Conservation (phyloP, 2,888 invertebrate genomes). For the Pammene aurita region DNA sequence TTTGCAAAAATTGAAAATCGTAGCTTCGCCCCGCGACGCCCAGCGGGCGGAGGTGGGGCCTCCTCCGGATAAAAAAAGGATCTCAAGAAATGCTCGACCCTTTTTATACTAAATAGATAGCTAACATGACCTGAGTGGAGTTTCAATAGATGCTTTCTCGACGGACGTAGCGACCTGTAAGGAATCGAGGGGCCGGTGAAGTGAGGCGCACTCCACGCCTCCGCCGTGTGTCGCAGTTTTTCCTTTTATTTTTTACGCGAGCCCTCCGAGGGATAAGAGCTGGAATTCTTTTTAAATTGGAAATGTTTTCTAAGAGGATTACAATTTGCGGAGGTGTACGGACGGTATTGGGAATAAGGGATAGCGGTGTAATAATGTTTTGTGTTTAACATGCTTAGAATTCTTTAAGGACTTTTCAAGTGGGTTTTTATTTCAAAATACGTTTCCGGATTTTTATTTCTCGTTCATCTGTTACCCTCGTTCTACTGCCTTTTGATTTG, state of each 20-base stretch:
- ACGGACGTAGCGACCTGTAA: slow-evolving; percentile 82
- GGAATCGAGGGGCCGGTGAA: slow-evolving; percentile 72
- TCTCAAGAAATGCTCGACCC: slow-evolving; percentile 79
- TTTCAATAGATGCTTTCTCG: slow-evolving; percentile 83
- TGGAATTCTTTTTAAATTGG: slow-evolving; percentile 83
- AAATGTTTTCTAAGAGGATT: slow-evolving; percentile 84
- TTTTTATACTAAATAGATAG: slow-evolving; percentile 84
- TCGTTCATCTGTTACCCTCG: slow-evolving; percentile 11
- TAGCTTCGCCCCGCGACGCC: slow-evolving; percentile 37
- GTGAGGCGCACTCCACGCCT: slow-evolving; percentile 53
- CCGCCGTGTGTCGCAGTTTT: slow-evolving; percentile 74
- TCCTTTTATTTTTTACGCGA: slow-evolving; percentile 82
- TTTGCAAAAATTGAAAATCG: slow-evolving; percentile 41
- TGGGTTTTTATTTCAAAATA: slow-evolving; percentile 48
- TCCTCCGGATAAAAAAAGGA: slow-evolving; percentile 78
- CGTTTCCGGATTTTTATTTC: slow-evolving; percentile 28
- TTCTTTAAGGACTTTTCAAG: slow-evolving; percentile 55
- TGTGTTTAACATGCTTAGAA: slow-evolving; percentile 67
- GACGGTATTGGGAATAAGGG: slow-evolving; percentile 69
- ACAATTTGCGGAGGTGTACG: slow-evolving; percentile 81
- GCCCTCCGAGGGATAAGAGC: slow-evolving; percentile 80
- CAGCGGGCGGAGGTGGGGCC: slow-evolving; percentile 54
- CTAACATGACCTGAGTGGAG: slow-evolving; percentile 83
- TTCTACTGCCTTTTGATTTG: background rate
- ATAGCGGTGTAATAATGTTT: slow-evolving; percentile 65